Evolutionary conservation across 2,113 vertebrate genomes (phyloP), one percentile per base, ranked within the genome.

Genomic region (Eolophus roseicapilla): DNA sequence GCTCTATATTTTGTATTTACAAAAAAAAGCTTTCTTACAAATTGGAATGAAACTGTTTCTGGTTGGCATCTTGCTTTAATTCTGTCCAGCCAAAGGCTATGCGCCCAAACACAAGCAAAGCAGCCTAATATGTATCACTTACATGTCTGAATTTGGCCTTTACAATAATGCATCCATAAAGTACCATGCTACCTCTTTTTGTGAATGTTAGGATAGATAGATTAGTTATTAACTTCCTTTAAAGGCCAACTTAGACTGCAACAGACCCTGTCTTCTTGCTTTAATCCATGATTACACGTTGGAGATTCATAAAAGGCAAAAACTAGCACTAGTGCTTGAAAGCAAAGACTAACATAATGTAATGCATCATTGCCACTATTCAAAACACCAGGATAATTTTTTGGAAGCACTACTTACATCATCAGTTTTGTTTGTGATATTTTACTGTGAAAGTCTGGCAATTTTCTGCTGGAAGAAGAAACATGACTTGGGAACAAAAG

Each of bases 11-110:
- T 87, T 20, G 25, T 35, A 59, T 71, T 93, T 79, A 87, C 78
- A 76, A 92, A 88, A 27, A 39, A 57, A 92, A 75, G 74, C 37
- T 81, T 82, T 86, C 46, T 81, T 60, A 63, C 65, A 87, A 89
- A 95, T 76, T 84, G 81, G 85, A 91, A 93, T 60, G 9, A 84
- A 92, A 87, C 35, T 65, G 86, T 57, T 95, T 94, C 94, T 95
- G 77, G 29, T 93, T 93, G 88, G 69, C 93, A 94, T 93, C 86
- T 96, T 50, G 10, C 57, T 77, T 81, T 81, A 78, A 84, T 71
- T 88, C 69, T 92, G 39, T 65, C 79, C 76, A 76, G 77, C 44
- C 80, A 90, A 90, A 60, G 77, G 69, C 65, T 83, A 33, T 49
- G 41, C 76, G 57, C 52, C 60, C 62, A 64, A 93, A 64, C 20